Evolutionary conservation across 2,113 vertebrate genomes (phyloP), one percentile per base, ranked within the genome.

Genomic region (Pampusana beccarii): DNA sequence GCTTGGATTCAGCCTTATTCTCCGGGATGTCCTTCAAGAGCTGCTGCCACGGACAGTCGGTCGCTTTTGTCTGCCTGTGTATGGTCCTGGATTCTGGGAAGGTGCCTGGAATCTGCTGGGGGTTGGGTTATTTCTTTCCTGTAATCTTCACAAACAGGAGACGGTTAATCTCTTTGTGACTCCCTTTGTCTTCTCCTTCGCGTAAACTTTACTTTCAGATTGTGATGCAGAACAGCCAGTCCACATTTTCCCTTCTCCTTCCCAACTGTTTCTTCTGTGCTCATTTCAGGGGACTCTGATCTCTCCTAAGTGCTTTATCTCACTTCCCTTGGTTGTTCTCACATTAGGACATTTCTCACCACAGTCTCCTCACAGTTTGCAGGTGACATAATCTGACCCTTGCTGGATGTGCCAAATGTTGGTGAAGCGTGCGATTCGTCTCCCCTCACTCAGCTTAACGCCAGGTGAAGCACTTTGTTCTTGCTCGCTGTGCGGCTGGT

Each of bases 191-290:
- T 67, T 90, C 53, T 85, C 72, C 44, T 92, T 82, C 48, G 2
- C 38, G 38, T 54, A 78, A 65, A 70, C 83, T 89, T 73, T 40
- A 21, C 44, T 72, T 90, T 65, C 80, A 56, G 42, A 62, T 33
- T 20, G 48, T 34, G 62, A 77, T 64, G 34, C n/a, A 67, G 53
- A 93, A 17, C 65, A 82, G 28, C 42, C 28, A 57, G 42, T 38
- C 14, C 34, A 23, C 13, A 9, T 6, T 90, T 87, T 74, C 28
- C 23, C 44, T 33, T 75, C 74, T 66, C 62, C 64, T 44, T 86
- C 69, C 11, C 0, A 0, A 7, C 11, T 40, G 16, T 44, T 82
- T 62, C n/a, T 88, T 79, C 71, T 16, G 2, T 56, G 31, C 57
- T 54, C 2, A 2, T 60, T 88, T 66, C 79, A 46, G 25, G 10